Base-by-base conservation (phyloP, 2,113 vertebrate genomes). In the Gambusia holbrooki region DNA sequence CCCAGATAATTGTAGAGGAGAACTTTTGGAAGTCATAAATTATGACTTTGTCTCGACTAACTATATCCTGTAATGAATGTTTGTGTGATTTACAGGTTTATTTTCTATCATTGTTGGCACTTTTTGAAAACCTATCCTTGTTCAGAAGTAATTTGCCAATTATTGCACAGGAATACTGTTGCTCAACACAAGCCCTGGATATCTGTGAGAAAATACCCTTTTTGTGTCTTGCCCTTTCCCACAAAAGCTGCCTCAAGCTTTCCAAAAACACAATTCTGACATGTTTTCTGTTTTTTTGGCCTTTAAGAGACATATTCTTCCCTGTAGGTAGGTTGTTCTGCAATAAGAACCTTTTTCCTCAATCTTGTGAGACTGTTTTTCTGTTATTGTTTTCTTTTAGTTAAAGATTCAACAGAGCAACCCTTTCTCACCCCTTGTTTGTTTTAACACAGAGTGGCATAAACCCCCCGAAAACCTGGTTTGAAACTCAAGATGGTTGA, bases 241-340 rank as follows among this genome's bases (percentile, higher is more conserved):
- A 76, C 83, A 71, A 83, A 84, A 83, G 73, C 83, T 76, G 83
- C 77, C 82, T 78, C 74, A 69, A 77, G 71, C 48, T 81, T 83
- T 69, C 80, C 74, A 73, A 84, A 79, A 75, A 76, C 63, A 17
- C 27, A 74, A 77, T 76, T 40, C 74, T 73, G 75, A 87, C 86
- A 87, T 80, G 80, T 69, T 73, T 86, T 80, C 84, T 22, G 0
- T 74, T 90, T 86, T 88, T 93, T 83, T 86, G 74, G 48, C 77
- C 69, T 84, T 84, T 85, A 78, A 90, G 81, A 90, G 28, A 29
- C 29, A 29, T 63, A 81, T 77, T 81, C 60, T 51, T 88, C 79
- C 84, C 82, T 74, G 61, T 8, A 33, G 78, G 73, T 74, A 70
- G 30, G 61, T 77, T 69, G 74, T 35, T 22, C 68, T 73, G 67